Evolutionary conservation across 2,888 invertebrate genomes (phyloP), one percentile per base, ranked within the genome.

Genomic region (Mythimna albipuncta): DNA sequence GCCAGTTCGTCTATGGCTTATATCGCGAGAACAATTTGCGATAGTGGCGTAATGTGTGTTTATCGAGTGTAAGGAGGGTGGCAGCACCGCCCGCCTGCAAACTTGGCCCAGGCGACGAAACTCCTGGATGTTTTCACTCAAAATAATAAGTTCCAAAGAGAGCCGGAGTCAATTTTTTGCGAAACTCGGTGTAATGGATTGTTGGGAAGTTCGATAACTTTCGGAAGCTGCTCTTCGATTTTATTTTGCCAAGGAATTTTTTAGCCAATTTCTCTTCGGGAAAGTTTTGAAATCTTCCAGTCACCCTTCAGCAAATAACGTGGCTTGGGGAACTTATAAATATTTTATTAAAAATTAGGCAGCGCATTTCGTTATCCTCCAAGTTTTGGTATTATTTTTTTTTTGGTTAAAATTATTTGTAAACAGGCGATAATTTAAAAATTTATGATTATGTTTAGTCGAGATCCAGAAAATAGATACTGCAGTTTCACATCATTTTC

Each of bases 121-220:
- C 93, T 94, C 91, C 87, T 90, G 92, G 93, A 94, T 94, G 93
- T 95, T 96, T 95, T 95, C 94, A 92, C 94, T 95, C 93, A 95
- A 95, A 95, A 96, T 95, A 96, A 96, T 95, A 96, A 95, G 93
- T 95, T 94, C 92, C 91, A 87, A 89, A 88, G 87, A 88, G 89
- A 83, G 86, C 78, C 84, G 75, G 92, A 95, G 93, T 93, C 88
- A 93, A 92, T 95, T 95, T 96, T 95, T 95, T 94, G 92, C 94
- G 91, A 94, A 95, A 95, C 94, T 94, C 93, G 92, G 95, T 95
- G 95, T 96, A 95, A 96, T 96, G 95, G 96, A 95, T 96, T 96
- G 95, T 95, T 94, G 94, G 93, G 85, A 95, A 95, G 89, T 96
- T 95, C 94, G 94, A 96, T 95, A 96, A 96, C 94, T 96, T 95